These are phyloP conservation scores for Danio tinwini DNA, from an alignment of 2,797 vertebrate species.

Conservation along the genomic window DNA sequence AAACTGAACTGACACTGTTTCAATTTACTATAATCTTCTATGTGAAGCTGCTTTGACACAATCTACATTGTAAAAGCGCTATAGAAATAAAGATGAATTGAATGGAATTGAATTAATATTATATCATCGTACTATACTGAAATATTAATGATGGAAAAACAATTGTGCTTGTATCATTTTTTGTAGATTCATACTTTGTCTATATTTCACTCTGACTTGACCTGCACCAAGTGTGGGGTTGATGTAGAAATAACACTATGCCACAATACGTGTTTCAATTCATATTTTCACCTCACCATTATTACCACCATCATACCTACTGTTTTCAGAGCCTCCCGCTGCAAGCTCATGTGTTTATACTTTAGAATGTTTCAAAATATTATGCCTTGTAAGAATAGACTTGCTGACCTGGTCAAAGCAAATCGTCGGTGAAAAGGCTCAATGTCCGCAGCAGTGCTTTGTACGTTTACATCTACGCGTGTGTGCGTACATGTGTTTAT, in stretches of 20 bases:
- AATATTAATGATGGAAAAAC: no score
- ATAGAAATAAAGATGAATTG: no score
- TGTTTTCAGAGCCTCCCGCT: constrained; percentile 17
- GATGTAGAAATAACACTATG: not conserved
- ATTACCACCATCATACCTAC: not conserved
- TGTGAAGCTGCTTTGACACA: no score
- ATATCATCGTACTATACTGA: no score
- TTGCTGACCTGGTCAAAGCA: constrained; percentile 50
- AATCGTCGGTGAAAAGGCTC: constrained; percentile 48
- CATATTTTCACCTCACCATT: not conserved
- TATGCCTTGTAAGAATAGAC: constrained; percentile 52
- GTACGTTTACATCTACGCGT: constrained; percentile 28
- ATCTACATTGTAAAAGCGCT: no score
- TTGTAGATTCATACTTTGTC: not conserved
- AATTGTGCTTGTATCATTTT: no score
- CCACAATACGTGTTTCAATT: constrained; percentile 3
- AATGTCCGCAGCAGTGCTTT: constrained; percentile 32
- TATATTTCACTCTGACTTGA: not conserved
- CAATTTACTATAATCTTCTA: no score
- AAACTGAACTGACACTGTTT: no score
- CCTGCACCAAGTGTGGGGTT: not conserved
- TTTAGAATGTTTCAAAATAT: constrained; percentile 37
- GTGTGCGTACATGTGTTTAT: constrained; percentile 44
- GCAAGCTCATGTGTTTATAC: constrained; percentile 26
- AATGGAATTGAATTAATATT: no score